These are phyloP conservation scores for Adineta ricciae DNA, from an alignment of 2,888 invertebrate species.

Conservation along the genomic window DNA sequence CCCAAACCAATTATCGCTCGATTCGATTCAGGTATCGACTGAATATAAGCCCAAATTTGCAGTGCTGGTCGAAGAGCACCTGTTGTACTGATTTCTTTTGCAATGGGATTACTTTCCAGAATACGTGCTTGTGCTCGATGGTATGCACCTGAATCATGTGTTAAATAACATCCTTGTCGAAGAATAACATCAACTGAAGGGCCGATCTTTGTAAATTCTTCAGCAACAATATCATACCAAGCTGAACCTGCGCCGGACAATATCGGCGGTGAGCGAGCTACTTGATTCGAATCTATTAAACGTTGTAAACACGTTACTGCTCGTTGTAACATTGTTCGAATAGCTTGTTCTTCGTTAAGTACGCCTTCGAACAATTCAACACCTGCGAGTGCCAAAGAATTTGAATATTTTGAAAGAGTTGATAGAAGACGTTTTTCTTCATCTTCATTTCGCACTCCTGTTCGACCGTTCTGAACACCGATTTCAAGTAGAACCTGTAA, in stretches of 20 bases:
- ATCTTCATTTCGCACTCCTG: background rate
- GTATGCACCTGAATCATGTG: background rate
- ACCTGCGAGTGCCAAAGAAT: background rate
- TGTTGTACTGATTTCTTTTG: background rate
- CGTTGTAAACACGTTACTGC: background rate
- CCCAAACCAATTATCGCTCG: background rate
- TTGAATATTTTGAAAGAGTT: background rate
- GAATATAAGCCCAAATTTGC: background rate
- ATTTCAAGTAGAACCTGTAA: background rate
- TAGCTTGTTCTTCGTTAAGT: background rate
- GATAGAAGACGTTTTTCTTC: background rate
- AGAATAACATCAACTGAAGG: background rate
- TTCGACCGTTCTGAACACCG: background rate
- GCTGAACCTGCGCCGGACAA: background rate
- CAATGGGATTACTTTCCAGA: background rate
- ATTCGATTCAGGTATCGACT: background rate
- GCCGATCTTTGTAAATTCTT: background rate
- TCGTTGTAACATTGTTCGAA: background rate
- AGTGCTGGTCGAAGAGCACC: background rate
- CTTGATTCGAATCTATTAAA: background rate
- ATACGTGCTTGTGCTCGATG: background rate
- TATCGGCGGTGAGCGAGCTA: background rate
- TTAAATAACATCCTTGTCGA: background rate
- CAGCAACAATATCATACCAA: background rate
- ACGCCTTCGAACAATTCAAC: background rate